These are phyloP conservation scores for Melanchra persicariae DNA, from an alignment of 2,888 invertebrate species.

Conservation along the genomic window DNA sequence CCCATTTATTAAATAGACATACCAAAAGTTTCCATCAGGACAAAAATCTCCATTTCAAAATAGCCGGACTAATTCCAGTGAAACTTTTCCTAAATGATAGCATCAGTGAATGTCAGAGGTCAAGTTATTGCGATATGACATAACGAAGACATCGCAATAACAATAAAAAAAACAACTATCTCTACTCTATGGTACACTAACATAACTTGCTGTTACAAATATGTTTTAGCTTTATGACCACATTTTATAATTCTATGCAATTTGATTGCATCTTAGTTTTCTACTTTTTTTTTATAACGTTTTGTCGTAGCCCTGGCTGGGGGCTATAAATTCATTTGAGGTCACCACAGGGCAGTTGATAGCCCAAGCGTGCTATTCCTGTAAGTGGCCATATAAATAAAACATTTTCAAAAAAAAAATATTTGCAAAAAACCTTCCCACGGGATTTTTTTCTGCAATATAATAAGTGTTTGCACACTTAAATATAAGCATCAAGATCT, in stretches of 20 bases:
- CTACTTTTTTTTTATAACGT: background rate
- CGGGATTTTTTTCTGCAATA: too few species aligned
- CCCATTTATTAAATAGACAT: background rate
- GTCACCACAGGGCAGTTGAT: too few species aligned
- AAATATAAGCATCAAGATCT: background rate
- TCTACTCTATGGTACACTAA: slow-evolving; percentile 42
- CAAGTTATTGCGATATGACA: slow-evolving; percentile 58
- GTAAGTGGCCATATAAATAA: too few species aligned
- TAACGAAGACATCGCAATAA: slow-evolving; percentile 52
- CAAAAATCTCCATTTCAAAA: background rate
- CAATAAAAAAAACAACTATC: slow-evolving; percentile 61
- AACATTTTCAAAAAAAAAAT: too few species aligned
- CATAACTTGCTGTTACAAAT: slow-evolving; percentile 40
- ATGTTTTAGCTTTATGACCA: slow-evolving; percentile 17
- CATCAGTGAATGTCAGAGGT: slow-evolving; percentile 60
- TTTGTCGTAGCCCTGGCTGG: too few species aligned
- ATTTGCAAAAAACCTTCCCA: too few species aligned
- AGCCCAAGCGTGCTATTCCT: too few species aligned
- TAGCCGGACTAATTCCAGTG: slow-evolving; percentile 33
- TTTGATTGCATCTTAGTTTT: background rate
- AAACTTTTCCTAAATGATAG: slow-evolving; percentile 57
- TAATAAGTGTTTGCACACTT: background rate
- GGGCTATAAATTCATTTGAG: too few species aligned
- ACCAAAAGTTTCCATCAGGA: background rate
- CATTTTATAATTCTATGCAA: background rate